Evolutionary conservation across 2,888 invertebrate species (phyloP).

Genomic region (Ophion costatus): DNA sequence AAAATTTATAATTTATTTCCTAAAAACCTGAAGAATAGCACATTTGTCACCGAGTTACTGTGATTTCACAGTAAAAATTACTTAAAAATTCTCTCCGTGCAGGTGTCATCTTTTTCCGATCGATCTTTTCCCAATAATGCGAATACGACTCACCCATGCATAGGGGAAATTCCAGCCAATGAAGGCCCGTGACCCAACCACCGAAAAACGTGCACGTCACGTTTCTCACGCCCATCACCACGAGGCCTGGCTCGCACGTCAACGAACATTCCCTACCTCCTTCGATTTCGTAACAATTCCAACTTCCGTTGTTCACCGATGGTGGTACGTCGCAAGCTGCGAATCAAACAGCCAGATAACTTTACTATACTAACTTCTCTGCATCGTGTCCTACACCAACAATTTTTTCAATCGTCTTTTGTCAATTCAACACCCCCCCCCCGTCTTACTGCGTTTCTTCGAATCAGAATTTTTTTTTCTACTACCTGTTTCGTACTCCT

Average conservation of each 20-base stretch:
- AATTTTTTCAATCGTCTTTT: background rate
- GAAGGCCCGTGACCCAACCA: conserved; percentile 68
- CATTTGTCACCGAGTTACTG: no score
- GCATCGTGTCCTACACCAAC: no score
- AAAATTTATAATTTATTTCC: no score
- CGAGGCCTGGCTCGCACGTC: conserved; percentile 67
- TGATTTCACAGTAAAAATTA: no score
- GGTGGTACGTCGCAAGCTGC: conserved; percentile 70
- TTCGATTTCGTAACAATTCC: conserved; percentile 68
- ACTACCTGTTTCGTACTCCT: background rate
- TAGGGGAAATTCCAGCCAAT: conserved; percentile 74
- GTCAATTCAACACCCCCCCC: background rate
- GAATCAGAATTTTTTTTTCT: background rate
- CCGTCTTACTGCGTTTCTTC: no score
- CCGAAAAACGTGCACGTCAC: conserved; percentile 67
- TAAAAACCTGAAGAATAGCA: no score
- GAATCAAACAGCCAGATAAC: background rate
- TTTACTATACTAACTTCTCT: background rate
- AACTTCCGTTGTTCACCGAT: conserved; percentile 70
- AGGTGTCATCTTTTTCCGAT: no score
- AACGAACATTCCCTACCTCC: conserved; percentile 67
- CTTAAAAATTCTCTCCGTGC: no score
- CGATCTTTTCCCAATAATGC: no score
- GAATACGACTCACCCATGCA: conserved; percentile 67
- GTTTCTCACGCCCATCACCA: conserved; percentile 69